phyloP scores from a whole-genome alignment of 2,113 vertebrate species.

The Parotia lawesii region DNA sequence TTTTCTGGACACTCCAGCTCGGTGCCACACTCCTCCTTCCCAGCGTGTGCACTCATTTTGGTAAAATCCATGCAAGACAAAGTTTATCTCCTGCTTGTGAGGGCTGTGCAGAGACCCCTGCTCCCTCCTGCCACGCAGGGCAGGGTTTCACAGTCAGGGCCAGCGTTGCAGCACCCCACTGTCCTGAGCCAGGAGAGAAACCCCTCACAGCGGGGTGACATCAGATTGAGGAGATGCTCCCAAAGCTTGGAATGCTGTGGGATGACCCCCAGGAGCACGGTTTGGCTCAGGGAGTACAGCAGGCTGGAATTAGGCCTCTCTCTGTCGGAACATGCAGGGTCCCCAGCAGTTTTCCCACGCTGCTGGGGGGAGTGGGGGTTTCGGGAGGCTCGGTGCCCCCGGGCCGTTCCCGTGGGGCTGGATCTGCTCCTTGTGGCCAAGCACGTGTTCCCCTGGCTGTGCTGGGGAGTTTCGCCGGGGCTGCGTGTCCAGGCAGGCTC shows the following conservation, averaged over 20 bases:
- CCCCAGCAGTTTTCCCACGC: slow-evolving; percentile 52
- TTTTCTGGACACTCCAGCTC: not conserved
- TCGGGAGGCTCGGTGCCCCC: slow-evolving; percentile 45
- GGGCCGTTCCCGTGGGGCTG: slow-evolving; percentile 28
- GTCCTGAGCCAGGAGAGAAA: not conserved
- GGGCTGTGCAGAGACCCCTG: not conserved
- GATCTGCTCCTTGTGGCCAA: slow-evolving; percentile 49
- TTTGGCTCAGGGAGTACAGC: not conserved
- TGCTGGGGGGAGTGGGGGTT: slow-evolving; percentile 18
- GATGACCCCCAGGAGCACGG: not conserved
- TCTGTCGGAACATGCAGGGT: slow-evolving; percentile 50
- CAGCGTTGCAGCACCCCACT: not conserved
- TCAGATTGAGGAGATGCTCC: not conserved
- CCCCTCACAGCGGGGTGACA: not conserved
- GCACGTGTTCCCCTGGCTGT: slow-evolving; percentile 17
- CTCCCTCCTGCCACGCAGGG: not conserved
- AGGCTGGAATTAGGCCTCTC: not conserved
- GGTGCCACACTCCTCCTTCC: not conserved
- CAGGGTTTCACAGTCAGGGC: not conserved
- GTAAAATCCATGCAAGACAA: fast-evolving
- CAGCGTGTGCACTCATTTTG: not conserved
- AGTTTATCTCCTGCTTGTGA: not conserved
- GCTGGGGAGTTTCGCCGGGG: slow-evolving; percentile 12
- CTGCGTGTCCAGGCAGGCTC: slow-evolving; percentile 54
- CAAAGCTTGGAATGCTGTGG: fast-evolving